These are phyloP conservation scores for Ophioninae sp. DNA, from an alignment of 2,888 invertebrate genomes.

Conservation along the genomic window DNA sequence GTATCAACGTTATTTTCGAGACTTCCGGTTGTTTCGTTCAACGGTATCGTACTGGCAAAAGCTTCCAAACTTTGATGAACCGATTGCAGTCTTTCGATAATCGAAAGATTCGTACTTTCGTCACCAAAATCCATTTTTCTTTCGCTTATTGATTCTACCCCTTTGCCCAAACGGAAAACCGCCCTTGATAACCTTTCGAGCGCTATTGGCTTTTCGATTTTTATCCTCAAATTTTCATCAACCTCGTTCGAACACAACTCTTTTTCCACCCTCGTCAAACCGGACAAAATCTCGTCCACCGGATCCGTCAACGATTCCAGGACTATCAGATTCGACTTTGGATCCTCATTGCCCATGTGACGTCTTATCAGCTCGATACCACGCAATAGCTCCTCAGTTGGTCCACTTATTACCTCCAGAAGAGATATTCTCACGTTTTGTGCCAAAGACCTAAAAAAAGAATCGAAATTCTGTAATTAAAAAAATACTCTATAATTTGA, in stretches of 20 bases:
- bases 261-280: constrained; percentile 74
- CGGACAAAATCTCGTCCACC: constrained; percentile 79
- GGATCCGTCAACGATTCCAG: constrained; percentile 81
- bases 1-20: constrained; percentile 74
- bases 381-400: constrained; percentile 77
- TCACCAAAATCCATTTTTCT: constrained; percentile 33
- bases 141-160: constrained; percentile 36
- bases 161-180: constrained; percentile 67
- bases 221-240: constrained; percentile 69
- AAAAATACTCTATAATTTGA: no score
- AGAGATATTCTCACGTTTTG: constrained; percentile 75
- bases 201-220: constrained; percentile 72
- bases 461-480: no score
- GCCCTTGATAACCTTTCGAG: constrained; percentile 73
- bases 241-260: constrained; percentile 71
- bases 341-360: constrained; percentile 63
- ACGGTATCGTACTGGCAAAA: constrained; percentile 57
- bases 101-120: constrained; percentile 47
- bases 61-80: constrained; percentile 63
- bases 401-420: constrained; percentile 76
- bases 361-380: constrained; percentile 75
- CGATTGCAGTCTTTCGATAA: constrained; percentile 59
- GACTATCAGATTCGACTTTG: constrained; percentile 73
- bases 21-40: constrained; percentile 59
- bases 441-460: constrained; percentile 65